Base-by-base conservation (phyloP, 1,140 invertebrate genomes). In the Drosophila pseudoananassae region DNA sequence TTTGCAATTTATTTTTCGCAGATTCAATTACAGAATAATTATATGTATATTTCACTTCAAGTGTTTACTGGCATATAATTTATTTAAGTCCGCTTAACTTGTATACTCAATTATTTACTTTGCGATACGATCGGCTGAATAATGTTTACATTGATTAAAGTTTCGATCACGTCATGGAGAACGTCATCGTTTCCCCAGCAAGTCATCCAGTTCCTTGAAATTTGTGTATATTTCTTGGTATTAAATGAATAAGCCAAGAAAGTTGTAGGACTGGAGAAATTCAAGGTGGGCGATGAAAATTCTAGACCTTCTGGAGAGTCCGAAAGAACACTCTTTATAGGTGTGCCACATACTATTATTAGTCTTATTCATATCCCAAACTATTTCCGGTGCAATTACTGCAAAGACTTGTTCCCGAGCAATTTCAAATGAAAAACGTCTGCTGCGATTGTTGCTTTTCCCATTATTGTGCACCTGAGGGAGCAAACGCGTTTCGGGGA, bases 91-190 rank as follows among this genome's bases (percentile, higher is more conserved):
- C 31, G 25, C 45, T 46, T 40, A 54, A 56, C 66, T 68, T 49
- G 50, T 25, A 31, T 49, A 56, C 65, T 69, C 55, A 54, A 40
- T 69, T 69, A 56, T 56, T 64, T 66, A 52, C 63, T 3, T 4
- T 1, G 31, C 63, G 66, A 69, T 69, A 69, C 33, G 43, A 56
- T 69, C 66, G 25, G n/a, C 36, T 69, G 66, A 69, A 69, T 69
- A 69, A 56, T 69, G 40, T 69, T 69, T 69, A 31, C 66, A 69
- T 69, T 49, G 51, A 70, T 69, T 70, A 31, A 70, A 70, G 64
- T 49, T 56, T 14, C 14, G 64, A 69, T 69, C 66, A 69, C 66
- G 66, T 70, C 66, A 70, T 70, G 50, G 15, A 20, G 40, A 65
- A 70, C 66, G 64, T 70, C 66, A 70, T 69, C 66, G 60, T 56